These are phyloP conservation scores for Heteropelma amictum DNA, from an alignment of 2,888 invertebrate genomes.

Conservation along the genomic window DNA sequence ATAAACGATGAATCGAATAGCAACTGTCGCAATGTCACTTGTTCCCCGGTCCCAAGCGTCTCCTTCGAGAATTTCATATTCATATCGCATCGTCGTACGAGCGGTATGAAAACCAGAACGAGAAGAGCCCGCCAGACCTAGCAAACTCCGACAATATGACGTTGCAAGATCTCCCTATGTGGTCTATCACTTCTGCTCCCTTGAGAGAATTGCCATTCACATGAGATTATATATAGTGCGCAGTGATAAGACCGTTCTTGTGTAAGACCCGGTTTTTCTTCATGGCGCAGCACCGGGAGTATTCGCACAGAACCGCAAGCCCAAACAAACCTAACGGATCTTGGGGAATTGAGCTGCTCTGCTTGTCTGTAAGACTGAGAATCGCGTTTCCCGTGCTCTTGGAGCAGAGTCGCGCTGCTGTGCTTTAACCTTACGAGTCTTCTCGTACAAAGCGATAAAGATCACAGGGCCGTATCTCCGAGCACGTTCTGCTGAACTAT, in stretches of 20 bases:
- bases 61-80: conserved; percentile 42
- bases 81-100: conserved; percentile 27
- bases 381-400: conserved; percentile 38
- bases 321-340: conserved; percentile 31
- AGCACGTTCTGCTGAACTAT: conserved; percentile 60
- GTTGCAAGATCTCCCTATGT: conserved; percentile 19
- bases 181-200: conserved; percentile 40
- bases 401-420: conserved; percentile 28
- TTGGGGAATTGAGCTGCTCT: conserved; percentile 36
- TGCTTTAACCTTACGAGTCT: conserved; percentile 41
- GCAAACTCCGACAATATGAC: conserved; percentile 41
- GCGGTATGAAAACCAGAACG: conserved; percentile 2
- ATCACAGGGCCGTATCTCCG: conserved; percentile 62
- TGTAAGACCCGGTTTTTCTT: conserved; percentile 32
- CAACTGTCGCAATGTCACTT: neutral
- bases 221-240: conserved; percentile 21
- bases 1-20: conserved; percentile 2
- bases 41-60: conserved; percentile 8
- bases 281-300: conserved; percentile 3
- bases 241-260: neutral
- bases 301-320: neutral
- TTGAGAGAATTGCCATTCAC: conserved; percentile 43
- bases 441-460: conserved; percentile 63
- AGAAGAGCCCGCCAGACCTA: neutral
- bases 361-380: conserved; percentile 21